Evolutionary conservation across 2,113 vertebrate genomes (phyloP).

Genomic region (Labrus mixtus): DNA sequence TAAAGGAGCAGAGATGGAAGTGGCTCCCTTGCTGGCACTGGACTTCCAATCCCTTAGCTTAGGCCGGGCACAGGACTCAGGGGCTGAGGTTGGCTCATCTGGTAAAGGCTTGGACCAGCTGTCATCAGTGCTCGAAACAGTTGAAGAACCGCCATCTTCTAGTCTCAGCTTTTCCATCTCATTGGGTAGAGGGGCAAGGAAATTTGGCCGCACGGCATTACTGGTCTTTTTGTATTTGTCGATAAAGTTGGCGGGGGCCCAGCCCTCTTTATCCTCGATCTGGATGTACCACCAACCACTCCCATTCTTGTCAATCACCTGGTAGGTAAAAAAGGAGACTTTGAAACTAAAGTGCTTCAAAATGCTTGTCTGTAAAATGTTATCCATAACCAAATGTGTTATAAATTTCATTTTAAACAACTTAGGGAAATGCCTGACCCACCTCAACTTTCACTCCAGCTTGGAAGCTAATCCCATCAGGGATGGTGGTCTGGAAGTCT

Average conservation of each 20-base stretch:
- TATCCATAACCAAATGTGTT: no score
- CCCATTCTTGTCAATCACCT: slow-evolving; percentile 98
- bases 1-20: slow-evolving; percentile 63
- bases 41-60: slow-evolving; percentile 93
- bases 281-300: slow-evolving; percentile 99
- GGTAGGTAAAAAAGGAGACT: background rate
- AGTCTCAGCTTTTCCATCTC: slow-evolving; percentile 91
- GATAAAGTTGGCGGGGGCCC: slow-evolving; percentile 96
- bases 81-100: slow-evolving; percentile 85
- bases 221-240: slow-evolving; percentile 99
- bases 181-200: slow-evolving; percentile 91
- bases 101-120: slow-evolving; percentile 91
- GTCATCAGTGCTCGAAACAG: slow-evolving; percentile 75
- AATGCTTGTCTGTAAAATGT: background rate
- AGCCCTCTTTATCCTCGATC: slow-evolving; percentile 97
- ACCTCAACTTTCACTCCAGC: slow-evolving; percentile 98
- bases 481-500: slow-evolving; percentile 98
- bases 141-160: slow-evolving; percentile 69
- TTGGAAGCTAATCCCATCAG: slow-evolving; percentile 98
- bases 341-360: background rate
- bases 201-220: slow-evolving; percentile 92
- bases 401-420: background rate
- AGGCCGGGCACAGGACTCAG: slow-evolving; percentile 82
- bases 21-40: slow-evolving; percentile 73
- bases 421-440: slow-evolving; percentile 36